phyloP scores from a whole-genome alignment of 2,113 vertebrate species.

The Campylorhamphus procurvoides region DNA sequence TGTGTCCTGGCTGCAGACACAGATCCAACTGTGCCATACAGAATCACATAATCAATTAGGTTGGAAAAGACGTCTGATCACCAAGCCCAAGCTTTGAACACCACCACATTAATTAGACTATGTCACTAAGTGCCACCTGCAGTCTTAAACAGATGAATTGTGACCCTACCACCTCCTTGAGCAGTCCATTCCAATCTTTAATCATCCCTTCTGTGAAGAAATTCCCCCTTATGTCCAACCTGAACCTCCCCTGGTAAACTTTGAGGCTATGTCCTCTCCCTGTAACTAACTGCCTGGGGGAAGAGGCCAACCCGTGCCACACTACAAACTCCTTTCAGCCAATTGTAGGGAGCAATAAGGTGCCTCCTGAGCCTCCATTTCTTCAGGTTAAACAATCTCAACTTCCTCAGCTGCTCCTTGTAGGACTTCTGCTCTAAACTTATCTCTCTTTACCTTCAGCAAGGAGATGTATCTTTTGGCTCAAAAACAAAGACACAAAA shows the following conservation, averaged over 20 bases:
- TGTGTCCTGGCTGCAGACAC: neutral
- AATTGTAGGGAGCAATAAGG: neutral
- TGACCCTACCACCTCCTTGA: fast-evolving
- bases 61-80: too few relatives aligned
- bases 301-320: neutral
- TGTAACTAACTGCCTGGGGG: too few relatives aligned
- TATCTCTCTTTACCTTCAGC: neutral
- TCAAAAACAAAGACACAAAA: neutral
- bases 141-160: too few relatives aligned
- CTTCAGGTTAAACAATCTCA: neutral
- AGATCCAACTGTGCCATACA: neutral
- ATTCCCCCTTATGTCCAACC: neutral
- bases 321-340: neutral
- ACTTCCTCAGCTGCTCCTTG: neutral
- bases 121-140: neutral
- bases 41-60: too few relatives aligned
- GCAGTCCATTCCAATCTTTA: neutral
- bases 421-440: neutral
- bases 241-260: neutral
- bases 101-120: too few relatives aligned
- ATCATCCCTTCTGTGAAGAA: neutral
- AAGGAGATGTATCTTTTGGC: neutral
- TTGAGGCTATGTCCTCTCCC: neutral
- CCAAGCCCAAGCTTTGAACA: neutral
- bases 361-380: neutral